These are phyloP conservation scores for Tragelaphus scriptus DNA, from an alignment of 2,113 vertebrate species.

Conservation along the genomic window DNA sequence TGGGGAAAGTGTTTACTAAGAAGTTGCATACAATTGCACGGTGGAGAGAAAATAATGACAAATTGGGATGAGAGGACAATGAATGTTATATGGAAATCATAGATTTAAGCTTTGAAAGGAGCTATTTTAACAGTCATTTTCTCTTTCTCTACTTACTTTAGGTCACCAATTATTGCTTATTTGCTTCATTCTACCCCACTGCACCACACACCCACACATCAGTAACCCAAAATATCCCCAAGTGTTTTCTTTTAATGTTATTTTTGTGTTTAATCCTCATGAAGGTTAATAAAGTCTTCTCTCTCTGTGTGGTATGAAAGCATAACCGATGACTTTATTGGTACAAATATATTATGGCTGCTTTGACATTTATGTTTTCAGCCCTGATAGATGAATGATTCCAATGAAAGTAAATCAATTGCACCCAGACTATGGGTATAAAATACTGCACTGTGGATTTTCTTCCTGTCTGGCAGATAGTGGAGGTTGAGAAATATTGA, in stretches of 20 bases:
- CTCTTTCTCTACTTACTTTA: not conserved
- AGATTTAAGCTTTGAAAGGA: not conserved
- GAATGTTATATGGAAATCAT: not conserved
- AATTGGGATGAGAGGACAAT: not conserved
- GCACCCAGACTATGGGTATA: constrained; percentile 63
- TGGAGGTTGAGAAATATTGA: constrained; percentile 65
- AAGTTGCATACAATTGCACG: not conserved
- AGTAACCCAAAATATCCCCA: not conserved
- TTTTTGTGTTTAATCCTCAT: constrained; percentile 62
- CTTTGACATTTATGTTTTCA: constrained; percentile 82
- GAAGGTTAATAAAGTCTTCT: constrained; percentile 70
- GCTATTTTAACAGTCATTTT: not conserved
- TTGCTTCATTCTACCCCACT: not conserved
- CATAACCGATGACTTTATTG: constrained; percentile 77
- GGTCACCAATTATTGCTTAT: not conserved
- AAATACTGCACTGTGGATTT: constrained; percentile 46
- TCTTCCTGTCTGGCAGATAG: constrained; percentile 55
- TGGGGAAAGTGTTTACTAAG: constrained; percentile 1
- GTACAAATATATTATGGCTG: constrained; percentile 74
- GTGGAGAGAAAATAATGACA: constrained; percentile 1
- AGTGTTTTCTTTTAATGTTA: constrained; percentile 49
- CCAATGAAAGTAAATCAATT: constrained; percentile 78
- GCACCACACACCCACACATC: not conserved
- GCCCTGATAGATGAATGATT: constrained; percentile 77
- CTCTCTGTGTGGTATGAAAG: constrained; percentile 53